phyloP scores from a whole-genome alignment of 30 jellyfish, hydroid and myxozoan species.

The Catostylus mosaicus region DNA sequence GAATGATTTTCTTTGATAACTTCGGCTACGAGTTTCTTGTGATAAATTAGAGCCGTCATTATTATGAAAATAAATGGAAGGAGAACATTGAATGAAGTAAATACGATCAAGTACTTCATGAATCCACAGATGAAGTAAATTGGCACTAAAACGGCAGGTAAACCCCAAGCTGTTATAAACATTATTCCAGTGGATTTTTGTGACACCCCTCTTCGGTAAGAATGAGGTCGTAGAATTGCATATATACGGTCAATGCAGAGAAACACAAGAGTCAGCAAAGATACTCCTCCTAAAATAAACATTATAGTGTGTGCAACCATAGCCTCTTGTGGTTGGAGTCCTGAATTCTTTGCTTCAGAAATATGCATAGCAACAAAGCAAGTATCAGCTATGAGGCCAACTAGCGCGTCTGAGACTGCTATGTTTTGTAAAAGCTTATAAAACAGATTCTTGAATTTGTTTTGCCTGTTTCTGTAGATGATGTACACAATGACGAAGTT shows the following conservation, averaged over 20 bases:
- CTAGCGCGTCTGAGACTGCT: conserved; percentile 53
- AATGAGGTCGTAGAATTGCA: conserved; percentile 52
- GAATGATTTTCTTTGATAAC: background rate
- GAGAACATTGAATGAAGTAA: conserved; percentile 28
- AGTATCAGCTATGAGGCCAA: conserved; percentile 61
- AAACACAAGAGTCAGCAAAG: conserved; percentile 43
- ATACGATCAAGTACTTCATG: conserved; percentile 49
- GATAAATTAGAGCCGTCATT: conserved; percentile 33
- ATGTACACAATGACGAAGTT: conserved; percentile 39
- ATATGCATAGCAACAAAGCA: conserved; percentile 37
- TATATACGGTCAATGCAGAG: conserved; percentile 57
- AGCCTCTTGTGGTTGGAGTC: conserved; percentile 20
- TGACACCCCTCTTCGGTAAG: conserved; percentile 60
- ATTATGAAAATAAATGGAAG: conserved; percentile 32
- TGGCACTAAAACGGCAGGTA: conserved; percentile 14
- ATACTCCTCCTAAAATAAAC: conserved; percentile 65
- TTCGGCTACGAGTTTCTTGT: conserved; percentile 26
- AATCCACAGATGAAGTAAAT: conserved; percentile 26
- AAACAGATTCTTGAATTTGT: conserved; percentile 37
- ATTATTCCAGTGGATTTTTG: background rate
- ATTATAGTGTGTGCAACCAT: conserved; percentile 26
- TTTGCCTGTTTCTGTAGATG: conserved; percentile 32
- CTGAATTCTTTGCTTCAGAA: conserved; percentile 31
- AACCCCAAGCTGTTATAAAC: conserved; percentile 48
- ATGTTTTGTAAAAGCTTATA: conserved; percentile 56